Conservation (phyloP, 2,113 vertebrate genomes). For the Lophotis ruficrista region DNA sequence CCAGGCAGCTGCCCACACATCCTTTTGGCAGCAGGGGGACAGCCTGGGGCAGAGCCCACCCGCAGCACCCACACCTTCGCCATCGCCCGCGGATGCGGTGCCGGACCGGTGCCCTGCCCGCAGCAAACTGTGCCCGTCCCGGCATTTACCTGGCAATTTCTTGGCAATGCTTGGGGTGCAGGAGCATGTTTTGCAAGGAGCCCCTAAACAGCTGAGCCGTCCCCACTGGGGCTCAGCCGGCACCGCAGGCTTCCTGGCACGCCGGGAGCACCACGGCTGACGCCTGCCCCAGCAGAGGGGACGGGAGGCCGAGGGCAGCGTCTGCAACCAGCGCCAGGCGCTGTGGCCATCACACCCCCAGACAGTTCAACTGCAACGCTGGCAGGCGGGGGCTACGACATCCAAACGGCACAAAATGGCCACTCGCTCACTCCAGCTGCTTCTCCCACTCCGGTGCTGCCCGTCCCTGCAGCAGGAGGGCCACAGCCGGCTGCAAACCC, state of each 20-base stretch:
- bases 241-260: accelerated
- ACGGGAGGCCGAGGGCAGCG: background rate
- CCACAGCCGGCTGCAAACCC: no score
- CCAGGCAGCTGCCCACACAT: background rate
- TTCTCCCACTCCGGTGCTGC: accelerated
- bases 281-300: background rate
- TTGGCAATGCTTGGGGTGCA: accelerated
- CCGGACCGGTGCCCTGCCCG: background rate
- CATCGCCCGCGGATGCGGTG: background rate
- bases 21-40: background rate
- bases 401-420: background rate
- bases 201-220: background rate
- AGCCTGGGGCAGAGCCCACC: background rate
- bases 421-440: background rate
- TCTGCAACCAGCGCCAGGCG: background rate
- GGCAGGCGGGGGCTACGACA: background rate
- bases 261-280: accelerated
- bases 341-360: background rate
- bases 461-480: background rate
- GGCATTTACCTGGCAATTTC: background rate
- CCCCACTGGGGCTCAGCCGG: accelerated
- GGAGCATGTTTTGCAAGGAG: background rate
- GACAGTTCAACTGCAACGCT: accelerated
- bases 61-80: background rate
- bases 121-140: accelerated